Evolutionary conservation across 2,888 invertebrate genomes (phyloP).

Genomic region (Horisme vitalbata): DNA sequence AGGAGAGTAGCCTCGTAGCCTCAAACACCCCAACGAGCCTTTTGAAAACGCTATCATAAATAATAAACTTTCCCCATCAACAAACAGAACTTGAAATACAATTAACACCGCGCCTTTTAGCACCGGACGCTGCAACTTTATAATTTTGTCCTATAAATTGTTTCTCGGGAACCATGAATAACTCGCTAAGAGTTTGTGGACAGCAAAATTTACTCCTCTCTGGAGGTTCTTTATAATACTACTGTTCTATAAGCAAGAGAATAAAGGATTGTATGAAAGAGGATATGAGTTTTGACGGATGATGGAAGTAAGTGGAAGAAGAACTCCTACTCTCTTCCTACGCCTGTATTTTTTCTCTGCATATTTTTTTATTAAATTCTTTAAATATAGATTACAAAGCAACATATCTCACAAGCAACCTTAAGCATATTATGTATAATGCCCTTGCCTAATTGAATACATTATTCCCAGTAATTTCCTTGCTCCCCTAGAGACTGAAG

Average conservation of each 20-base stretch:
- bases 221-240: no score
- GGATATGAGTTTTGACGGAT: no score
- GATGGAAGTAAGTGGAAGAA: no score
- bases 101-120: constrained; percentile 18
- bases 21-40: neutral
- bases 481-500: constrained; percentile 1
- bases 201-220: constrained; percentile 22
- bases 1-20: no score
- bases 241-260: no score
- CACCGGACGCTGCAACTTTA: constrained; percentile 26
- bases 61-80: constrained; percentile 14
- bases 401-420: no score
- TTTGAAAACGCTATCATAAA: neutral
- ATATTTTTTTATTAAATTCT: no score
- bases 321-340: no score
- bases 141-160: constrained; percentile 36
- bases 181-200: constrained; percentile 31
- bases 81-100: constrained; percentile 13
- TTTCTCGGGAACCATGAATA: constrained; percentile 39
- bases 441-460: constrained; percentile 17
- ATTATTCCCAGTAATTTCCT: constrained; percentile 20
- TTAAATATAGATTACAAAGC: no score
- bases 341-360: no score
- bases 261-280: no score
- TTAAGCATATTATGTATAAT: no score